Conservation (phyloP, 2,113 vertebrate species). For the Leptosomus discolor region DNA sequence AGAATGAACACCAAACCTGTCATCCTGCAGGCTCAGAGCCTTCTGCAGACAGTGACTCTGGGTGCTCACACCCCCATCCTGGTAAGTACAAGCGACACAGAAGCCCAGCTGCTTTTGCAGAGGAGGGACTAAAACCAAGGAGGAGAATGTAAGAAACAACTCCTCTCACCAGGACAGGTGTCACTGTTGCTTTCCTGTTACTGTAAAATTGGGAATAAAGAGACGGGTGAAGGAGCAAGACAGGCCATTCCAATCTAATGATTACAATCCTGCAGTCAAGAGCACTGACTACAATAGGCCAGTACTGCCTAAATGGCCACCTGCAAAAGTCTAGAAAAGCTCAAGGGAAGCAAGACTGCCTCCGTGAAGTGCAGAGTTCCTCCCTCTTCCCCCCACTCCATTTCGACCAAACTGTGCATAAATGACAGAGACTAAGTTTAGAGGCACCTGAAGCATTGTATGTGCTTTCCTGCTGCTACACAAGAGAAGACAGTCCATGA, state of each 20-base stretch:
- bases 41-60: rapidly evolving
- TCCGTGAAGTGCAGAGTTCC: background rate
- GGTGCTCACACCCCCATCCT: rapidly evolving
- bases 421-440: background rate
- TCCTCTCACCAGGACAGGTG: background rate
- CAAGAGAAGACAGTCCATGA: background rate
- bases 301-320: background rate
- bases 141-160: background rate
- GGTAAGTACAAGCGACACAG: background rate
- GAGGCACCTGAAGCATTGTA: background rate
- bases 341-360: background rate
- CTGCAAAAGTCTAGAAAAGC: background rate
- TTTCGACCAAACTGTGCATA: background rate
- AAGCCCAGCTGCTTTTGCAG: background rate
- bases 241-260: background rate
- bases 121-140: background rate
- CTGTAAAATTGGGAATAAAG: background rate
- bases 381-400: rapidly evolving
- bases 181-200: background rate
- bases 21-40: background rate
- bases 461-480: background rate
- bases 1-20: background rate
- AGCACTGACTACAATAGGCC: background rate
- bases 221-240: background rate
- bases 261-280: background rate